Evolutionary conservation across 2,113 vertebrate genomes (phyloP), one percentile per base, ranked within the genome.

Genomic region (Crocuta crocuta): DNA sequence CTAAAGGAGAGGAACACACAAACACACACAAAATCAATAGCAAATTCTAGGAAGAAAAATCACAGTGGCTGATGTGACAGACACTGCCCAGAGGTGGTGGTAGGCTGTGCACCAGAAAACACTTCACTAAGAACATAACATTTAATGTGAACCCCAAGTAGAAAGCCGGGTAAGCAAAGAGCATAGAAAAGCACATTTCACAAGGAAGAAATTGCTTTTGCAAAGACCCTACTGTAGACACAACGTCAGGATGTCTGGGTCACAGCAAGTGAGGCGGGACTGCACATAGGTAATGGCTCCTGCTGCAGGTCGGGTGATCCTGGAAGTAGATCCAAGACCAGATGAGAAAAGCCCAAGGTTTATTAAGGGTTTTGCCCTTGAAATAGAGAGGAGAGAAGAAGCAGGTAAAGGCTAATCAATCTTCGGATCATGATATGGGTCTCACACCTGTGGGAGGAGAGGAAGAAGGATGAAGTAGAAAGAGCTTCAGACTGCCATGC

Each of bases 201-300:
- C 61, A 35, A 83, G 80, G 23, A 74, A 45, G 26, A 66, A 86
- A 63, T 9, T 7, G 3, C 43, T 7, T 73, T 74, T 39, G 35
- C 83, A 68, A 74, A 89, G 39, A 19, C 6, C 26, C 15, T 35
- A 10, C 35, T 33, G 8, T 23, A 55, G 26, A 23, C 39, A 7
- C 8, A 26, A 45, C 74, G 63, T 94, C 58, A 58, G 31, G 79
- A 10, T 35, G 11, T 83, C n/a, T 79, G 28, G 31, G 61, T 2
- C 79, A 68, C 24, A 79, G 15, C 13, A 79, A 39, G 70, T 31
- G 73, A 92, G 43, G 11, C 28, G 43, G 21, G 10, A 9, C 17
- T 74, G 17, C 4, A 17, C 11, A 0, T 1, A 3, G 11, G 10
- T 39, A 26, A n/a, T 79, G 45, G 84, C 2, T 7, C 8, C 33